Evolutionary conservation across 1,140 invertebrate species (phyloP), one percentile per base, ranked within the genome.

Genomic region (Drosophila serrata): DNA sequence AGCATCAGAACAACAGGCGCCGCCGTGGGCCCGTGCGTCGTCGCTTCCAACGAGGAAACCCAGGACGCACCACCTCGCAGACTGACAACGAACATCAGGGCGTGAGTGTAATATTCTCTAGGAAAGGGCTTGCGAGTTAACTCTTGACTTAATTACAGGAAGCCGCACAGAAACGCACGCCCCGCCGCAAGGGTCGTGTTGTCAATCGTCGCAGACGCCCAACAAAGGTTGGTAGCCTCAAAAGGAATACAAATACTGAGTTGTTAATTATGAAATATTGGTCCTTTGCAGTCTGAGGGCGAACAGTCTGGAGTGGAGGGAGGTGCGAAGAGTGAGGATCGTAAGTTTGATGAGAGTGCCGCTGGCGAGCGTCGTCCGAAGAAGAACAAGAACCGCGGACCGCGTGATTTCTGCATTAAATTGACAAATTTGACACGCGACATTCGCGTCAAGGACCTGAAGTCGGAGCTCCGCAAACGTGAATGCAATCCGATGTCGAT

Each of bases 401-500:
- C 62, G 0, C 70, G 79, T 45, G 94, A 95, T 72, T 95, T 95
- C 77, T 94, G 94, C 35, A 82, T 95, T 17, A 94, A 94, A 74
- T 92, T 95, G 19, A 93, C 94, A 22, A 95, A 95, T 64, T 94
- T 95, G 64, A 93, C 94, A 11, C 93, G 93, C 22, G 92, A 93
- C 37, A 94, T 95, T 13, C 93, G 95, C 57, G 94, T 95, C 7
- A 93, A 95, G 45, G 95, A 95, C 81, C 87, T 95, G 43, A 95
- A 95, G 84, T 93, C 93, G 24, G 95, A 94, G 45, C 90, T 95
- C 13, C 87, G 91, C 24, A 94, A 95, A 60, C 93, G 94, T 48
- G 94, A 94, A 45, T 93, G 95, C 42, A 95, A 94, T 82, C 95
- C 94, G 53, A 93, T 93, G 56, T 93, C 94, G 59, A 95, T 95